Evolutionary conservation across 2,888 invertebrate species (phyloP), one percentile per base, ranked within the genome.

Genomic region (Sphaerophoria taeniata): DNA sequence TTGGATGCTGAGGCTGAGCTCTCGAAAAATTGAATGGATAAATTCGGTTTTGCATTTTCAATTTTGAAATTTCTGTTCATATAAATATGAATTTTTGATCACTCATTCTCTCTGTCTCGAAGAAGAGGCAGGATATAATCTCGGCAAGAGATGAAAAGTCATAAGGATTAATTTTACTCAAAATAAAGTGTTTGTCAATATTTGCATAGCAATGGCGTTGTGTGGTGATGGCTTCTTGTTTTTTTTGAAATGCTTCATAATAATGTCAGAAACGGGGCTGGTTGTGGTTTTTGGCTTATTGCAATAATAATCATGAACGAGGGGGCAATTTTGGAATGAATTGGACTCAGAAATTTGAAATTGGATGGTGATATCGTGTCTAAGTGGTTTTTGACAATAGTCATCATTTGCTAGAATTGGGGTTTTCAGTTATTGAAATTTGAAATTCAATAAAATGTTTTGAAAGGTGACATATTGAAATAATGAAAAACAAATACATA

Each of bases 151-250:
- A 34, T 69, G 72, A 65, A 34, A 65, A 78, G 65, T 71, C 63
- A 78, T 56, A 78, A 43, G 63, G 77, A 78, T 78, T 65, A 76
- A 60, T 76, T 49, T 39, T 67, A 12, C 33, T 9, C 39, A 51
- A 65, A 39, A 75, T 56, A 49, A 58, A 49, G 34, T 63, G 34
- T 49, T 49, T 49, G 16, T 63, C 47, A 63, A 63, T 63, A 49
- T 63, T 63, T 63, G 49, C 0, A n/a, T 47, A 43, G n/a, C n/a
- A 49, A 33, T 33, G 63, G 63, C n/a, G 43, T 39, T 39, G 39
- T 39, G 11, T 43, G 43, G 43, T 43, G 43, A 4, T 43, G 43
- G 43, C 12, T 43, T 12, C 31, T 7, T 61, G 33, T 63, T 47
- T 33, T n/a, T n/a, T 63, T 63, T 63, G n/a, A 16, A 63, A 49